phyloP scores from a whole-genome alignment of 1,140 invertebrate species.

The Drosophila aff. region DNA sequence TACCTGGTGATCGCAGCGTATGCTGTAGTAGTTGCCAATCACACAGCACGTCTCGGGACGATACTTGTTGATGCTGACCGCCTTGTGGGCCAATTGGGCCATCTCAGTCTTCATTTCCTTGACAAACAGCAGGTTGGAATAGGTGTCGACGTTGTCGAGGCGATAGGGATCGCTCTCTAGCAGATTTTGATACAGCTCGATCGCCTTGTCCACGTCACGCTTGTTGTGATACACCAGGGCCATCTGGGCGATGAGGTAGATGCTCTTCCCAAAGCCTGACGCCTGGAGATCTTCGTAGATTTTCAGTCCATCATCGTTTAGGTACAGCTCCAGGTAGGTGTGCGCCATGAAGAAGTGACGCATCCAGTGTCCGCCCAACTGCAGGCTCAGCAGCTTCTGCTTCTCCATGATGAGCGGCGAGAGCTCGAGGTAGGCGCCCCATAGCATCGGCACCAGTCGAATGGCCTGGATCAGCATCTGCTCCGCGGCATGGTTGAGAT shows the following conservation, averaged over 20 bases:
- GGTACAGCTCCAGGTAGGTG: constrained; percentile 95
- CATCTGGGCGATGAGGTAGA: constrained; percentile 96
- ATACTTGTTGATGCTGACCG: constrained; percentile 98
- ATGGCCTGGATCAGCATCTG: constrained; percentile 93
- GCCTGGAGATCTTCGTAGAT: constrained; percentile 92
- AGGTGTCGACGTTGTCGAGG: constrained; percentile 97
- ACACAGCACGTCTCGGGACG: constrained; percentile 99
- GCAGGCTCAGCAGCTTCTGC: constrained; percentile 88
- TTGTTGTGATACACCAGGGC: constrained; percentile 97
- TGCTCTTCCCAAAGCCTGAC: constrained; percentile 93
- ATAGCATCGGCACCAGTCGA: constrained; percentile 92
- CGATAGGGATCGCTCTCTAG: constrained; percentile 95
- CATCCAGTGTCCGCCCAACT: constrained; percentile 96
- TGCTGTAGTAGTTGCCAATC: constrained; percentile 99
- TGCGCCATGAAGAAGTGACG: constrained; percentile 96
- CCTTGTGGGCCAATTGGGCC: constrained; percentile 96
- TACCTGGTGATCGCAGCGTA: constrained; percentile 97
- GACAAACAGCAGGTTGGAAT: constrained; percentile 98
- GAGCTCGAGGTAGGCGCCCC: constrained; percentile 98
- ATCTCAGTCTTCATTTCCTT: constrained; percentile 97
- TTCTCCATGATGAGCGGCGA: constrained; percentile 93
- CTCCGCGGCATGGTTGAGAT: constrained; percentile 90
- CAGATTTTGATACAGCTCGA: constrained; percentile 93
- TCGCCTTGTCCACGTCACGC: constrained; percentile 96
- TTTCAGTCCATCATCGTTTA: constrained; percentile 95